Evolutionary conservation across 2,797 vertebrate species (phyloP), one percentile per base, ranked within the genome.

Genomic region (Cygnus olor): DNA sequence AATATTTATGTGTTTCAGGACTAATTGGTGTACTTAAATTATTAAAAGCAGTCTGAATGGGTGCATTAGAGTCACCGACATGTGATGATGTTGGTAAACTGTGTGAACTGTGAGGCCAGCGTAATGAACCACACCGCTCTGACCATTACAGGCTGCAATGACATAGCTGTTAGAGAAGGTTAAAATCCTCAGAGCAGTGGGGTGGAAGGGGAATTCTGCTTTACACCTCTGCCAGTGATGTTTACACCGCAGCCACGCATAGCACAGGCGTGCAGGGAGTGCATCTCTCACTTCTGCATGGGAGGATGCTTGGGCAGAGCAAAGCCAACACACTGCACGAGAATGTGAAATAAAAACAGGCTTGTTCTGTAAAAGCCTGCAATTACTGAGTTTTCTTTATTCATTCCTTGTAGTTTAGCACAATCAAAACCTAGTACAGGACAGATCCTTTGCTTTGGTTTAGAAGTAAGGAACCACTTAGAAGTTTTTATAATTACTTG

Each of bases 201-300:
- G 14, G n/a, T 3, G 45, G 16, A 45, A 4, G 40, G 57, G 60
- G 49, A 53, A 36, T 49, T 61, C 17, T 78, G 57, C 85, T 47
- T 13, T 58, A 5, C 5, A 1, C 38, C 57, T 53, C 22, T 14
- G 4, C 34, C 60, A 25, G 57, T 15, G 13, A 22, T 0, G 0
- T 12, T 54, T 3, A 2, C 54, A 9, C 15, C 15, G 1, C 3
- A 42, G 80, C 36, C 0, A 4, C 9, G 40, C 0, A 0, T 18
- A 15, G 20, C 58, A 4, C 13, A 1, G 19, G 61, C 14, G 8
- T 6, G 21, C 0, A 0, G 76, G 73, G 70, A 40, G 69, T 0
- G 1, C 17, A 14, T 56, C 57, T 54, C 70, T 61, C n/a, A 3
- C 20, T 57, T 21, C 45, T 17, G 47, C 34, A 2, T 6, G 71